A percentile compares a stretch with the other conserved stretches of the same genome.
These are phyloP conservation scores for Bombyx huttoni DNA, from an alignment of 2,888 invertebrate genomes.

Conservation along the genomic window DNA sequence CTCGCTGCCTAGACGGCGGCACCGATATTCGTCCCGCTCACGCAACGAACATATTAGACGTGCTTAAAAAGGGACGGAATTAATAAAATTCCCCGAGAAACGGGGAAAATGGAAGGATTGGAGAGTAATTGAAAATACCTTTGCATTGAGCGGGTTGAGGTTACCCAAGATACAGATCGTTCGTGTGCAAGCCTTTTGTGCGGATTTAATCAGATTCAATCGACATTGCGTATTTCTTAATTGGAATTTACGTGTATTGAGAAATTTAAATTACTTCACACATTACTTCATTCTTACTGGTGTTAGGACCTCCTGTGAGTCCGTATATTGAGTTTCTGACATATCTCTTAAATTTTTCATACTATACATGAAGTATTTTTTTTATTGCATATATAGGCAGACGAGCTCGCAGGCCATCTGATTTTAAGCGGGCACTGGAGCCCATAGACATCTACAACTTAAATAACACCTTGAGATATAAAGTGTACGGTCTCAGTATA, in stretches of 20 bases:
- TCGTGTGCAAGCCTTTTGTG: conserved; percentile 54
- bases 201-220: conserved; percentile 53
- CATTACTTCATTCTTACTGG: too few species aligned
- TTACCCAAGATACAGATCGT: conserved; percentile 45
- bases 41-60: conserved; percentile 17
- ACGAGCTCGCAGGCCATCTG: too few species aligned
- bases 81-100: conserved; percentile 49
- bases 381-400: too few species aligned
- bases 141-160: conserved; percentile 56
- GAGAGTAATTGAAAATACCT: conserved; percentile 72
- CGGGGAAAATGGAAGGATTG: conserved; percentile 64
- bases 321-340: too few species aligned
- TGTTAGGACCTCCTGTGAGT: too few species aligned
- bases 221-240: conserved; percentile 35
- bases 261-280: not conserved
- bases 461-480: too few species aligned
- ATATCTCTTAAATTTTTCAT: too few species aligned
- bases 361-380: too few species aligned
- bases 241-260: conserved; percentile 38
- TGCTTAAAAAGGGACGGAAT: conserved; percentile 33
- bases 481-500: too few species aligned
- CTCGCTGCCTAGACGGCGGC: conserved; percentile 47
- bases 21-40: conserved; percentile 31
- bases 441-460: too few species aligned
- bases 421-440: too few species aligned